Conservation (phyloP, 2,113 vertebrate genomes). For the Sphyrna mokarran region DNA sequence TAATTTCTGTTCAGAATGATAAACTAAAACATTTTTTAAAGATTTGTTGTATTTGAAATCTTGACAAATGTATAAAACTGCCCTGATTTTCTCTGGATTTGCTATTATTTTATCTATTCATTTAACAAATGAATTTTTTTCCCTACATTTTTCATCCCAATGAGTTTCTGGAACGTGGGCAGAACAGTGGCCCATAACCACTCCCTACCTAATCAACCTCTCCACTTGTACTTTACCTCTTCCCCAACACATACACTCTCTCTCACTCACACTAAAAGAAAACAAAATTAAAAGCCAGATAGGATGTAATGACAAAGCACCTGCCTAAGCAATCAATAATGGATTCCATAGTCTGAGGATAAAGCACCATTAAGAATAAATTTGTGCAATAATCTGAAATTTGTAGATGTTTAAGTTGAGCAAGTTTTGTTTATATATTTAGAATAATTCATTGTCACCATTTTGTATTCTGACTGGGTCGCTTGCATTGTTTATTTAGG, state of each 20-base stretch:
- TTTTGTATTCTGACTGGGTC: neutral
- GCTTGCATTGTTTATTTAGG: neutral
- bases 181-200: conserved; percentile 13
- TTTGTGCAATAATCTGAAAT: neutral
- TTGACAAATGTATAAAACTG: neutral
- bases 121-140: neutral
- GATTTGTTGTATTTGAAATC: neutral
- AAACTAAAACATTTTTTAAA: neutral
- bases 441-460: neutral
- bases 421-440: neutral
- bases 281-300: neutral
- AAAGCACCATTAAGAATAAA: neutral
- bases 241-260: conserved; percentile 44
- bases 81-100: neutral
- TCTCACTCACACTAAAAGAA: neutral
- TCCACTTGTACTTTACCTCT: conserved; percentile 41
- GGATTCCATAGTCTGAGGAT: neutral
- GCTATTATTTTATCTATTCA: neutral
- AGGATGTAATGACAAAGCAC: neutral
- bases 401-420: neutral
- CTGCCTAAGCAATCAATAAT: neutral
- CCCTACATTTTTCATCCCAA: neutral
- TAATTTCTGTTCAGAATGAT: neutral
- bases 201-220: conserved; percentile 52
- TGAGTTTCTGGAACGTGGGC: neutral